A percentile compares a stretch with the other conserved stretches of the same genome.
phyloP scores from a whole-genome alignment of 2,888 invertebrate species.

The Dinocampus coccinellae region DNA sequence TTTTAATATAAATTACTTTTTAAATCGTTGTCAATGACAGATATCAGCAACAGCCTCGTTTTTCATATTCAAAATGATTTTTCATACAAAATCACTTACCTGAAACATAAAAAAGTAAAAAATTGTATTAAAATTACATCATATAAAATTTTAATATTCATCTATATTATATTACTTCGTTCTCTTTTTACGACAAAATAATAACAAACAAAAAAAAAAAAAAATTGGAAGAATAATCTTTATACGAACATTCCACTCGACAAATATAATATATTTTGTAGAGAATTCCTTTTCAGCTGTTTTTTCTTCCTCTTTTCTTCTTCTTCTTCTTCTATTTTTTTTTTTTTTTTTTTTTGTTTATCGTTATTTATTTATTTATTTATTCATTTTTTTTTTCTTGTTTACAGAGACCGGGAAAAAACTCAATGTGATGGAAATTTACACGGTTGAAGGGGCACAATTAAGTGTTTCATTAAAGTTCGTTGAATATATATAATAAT shows the following conservation, averaged over 20 bases:
- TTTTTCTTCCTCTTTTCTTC: no score
- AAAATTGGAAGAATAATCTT: no score
- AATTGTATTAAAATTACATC: constrained; percentile 17
- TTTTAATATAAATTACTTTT: no score
- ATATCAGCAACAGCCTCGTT: no score
- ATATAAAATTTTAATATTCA: constrained; percentile 4
- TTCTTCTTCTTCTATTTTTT: no score
- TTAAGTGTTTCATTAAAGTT: constrained; percentile 37
- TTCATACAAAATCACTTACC: constrained; percentile 43
- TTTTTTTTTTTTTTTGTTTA: no score
- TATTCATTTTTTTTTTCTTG: no score
- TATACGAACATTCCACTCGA: background rate
- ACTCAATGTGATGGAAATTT: constrained; percentile 34
- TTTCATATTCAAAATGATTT: no score
- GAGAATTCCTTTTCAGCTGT: background rate
- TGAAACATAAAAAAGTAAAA: constrained; percentile 35
- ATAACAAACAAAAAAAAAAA: no score
- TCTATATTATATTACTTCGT: background rate
- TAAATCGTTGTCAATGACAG: no score
- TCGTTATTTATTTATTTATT: no score
- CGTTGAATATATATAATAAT: background rate
- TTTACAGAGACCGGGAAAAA: constrained; percentile 7
- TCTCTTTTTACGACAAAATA: constrained; percentile 4
- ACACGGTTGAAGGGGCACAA: constrained; percentile 44
- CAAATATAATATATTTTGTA: no score